These are phyloP conservation scores for Megaustenia siamemsis DNA, from an alignment of 2,888 invertebrate species.

Conservation along the genomic window DNA sequence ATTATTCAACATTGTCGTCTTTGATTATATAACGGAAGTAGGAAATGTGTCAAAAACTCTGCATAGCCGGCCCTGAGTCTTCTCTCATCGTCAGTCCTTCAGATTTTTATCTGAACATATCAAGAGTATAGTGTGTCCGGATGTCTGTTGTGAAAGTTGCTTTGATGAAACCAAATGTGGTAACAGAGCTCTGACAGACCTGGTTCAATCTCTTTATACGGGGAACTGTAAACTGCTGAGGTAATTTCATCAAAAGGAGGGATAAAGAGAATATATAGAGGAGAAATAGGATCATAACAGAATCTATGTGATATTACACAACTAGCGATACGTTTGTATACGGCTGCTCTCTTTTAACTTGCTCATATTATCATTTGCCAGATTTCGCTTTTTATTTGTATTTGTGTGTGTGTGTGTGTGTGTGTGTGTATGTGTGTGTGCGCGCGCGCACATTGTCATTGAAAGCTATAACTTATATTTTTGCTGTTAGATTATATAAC, in stretches of 20 bases:
- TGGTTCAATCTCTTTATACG: not conserved
- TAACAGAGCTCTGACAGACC: not conserved
- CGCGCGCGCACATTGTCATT: not conserved
- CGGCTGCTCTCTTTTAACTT: not conserved
- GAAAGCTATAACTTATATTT: too few species aligned
- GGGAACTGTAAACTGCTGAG: not conserved
- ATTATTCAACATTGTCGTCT: too few species aligned
- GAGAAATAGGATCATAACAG: not conserved
- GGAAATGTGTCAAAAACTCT: too few species aligned
- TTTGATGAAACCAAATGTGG: not conserved
- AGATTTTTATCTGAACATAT: not conserved
- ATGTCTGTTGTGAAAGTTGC: not conserved
- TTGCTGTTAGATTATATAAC: too few species aligned
- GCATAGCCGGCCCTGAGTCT: not conserved
- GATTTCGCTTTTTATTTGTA: too few species aligned
- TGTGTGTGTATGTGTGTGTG: not conserved
- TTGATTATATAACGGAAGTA: too few species aligned
- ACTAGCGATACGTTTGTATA: not conserved
- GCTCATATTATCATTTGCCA: too few species aligned
- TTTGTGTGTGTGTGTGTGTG: too few species aligned
- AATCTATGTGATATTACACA: not conserved
- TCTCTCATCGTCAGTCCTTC: not conserved
- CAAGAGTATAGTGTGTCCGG: constrained; percentile 17
- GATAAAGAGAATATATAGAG: too few species aligned
- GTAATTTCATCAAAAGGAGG: constrained; percentile 17